These are phyloP conservation scores for Isichthys henryi DNA, from an alignment of 2,113 vertebrate genomes.

Conservation along the genomic window DNA sequence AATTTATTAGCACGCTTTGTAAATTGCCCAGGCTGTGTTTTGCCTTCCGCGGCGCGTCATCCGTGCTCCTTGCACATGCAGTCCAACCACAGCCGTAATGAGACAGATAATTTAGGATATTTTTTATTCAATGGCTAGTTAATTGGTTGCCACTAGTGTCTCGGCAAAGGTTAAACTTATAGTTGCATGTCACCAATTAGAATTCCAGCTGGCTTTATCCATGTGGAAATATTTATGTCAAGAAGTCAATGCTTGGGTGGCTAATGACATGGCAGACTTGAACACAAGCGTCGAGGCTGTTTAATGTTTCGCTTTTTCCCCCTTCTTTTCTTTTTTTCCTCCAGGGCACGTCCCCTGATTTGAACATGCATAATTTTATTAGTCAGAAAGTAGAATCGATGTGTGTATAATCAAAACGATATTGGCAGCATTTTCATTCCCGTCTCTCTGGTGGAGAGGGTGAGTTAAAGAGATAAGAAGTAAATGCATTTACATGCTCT, in stretches of 20 bases:
- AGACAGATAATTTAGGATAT: conserved; percentile 69
- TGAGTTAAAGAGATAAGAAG: conserved; percentile 47
- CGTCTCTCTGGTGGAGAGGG: conserved; percentile 62
- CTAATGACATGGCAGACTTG: conserved; percentile 60
- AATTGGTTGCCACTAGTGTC: conserved; percentile 68
- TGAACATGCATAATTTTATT: conserved; percentile 51
- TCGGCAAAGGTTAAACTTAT: conserved; percentile 68
- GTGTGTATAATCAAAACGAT: conserved; percentile 66
- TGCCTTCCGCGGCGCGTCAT: conserved; percentile 37
- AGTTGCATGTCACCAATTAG: conserved; percentile 68
- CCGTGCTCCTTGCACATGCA: conserved; percentile 52
- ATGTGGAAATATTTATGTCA: conserved; percentile 62
- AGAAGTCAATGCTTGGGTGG: conserved; percentile 63
- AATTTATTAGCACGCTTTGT: conserved; percentile 20
- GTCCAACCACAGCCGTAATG: conserved; percentile 58
- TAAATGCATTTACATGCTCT: conserved; percentile 99
- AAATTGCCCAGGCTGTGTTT: conserved; percentile 23
- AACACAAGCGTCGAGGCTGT: conserved; percentile 36
- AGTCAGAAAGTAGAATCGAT: conserved; percentile 57
- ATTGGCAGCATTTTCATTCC: conserved; percentile 65
- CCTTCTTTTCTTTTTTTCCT: conserved; percentile 22
- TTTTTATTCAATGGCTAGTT: conserved; percentile 65
- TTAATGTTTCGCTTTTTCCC: conserved; percentile 30
- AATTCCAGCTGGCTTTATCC: conserved; percentile 66
- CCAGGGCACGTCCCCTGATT: conserved; percentile 20